A percentile compares a stretch with the other conserved stretches of the same genome.
phyloP scores from a whole-genome alignment of 2,888 invertebrate species.

The Junonia oenone region DNA sequence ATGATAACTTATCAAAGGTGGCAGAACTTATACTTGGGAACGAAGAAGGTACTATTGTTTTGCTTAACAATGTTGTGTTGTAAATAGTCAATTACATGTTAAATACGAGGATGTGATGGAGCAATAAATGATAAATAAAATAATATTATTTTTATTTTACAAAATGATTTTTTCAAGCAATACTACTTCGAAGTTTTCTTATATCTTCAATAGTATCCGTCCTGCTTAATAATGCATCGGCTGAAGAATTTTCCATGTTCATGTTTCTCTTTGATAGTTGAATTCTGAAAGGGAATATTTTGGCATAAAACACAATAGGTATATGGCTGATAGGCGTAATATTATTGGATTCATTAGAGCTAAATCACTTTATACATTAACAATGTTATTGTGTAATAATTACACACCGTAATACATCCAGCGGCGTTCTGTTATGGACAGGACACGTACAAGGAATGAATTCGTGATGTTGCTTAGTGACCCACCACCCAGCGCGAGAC shows the following conservation, averaged over 20 bases:
- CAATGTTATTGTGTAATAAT: background rate
- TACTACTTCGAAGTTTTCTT: conserved; percentile 43
- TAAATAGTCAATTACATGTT: conserved; percentile 43
- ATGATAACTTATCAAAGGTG: conserved; percentile 49
- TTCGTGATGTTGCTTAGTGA: conserved; percentile 45
- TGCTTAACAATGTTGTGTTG: conserved; percentile 42
- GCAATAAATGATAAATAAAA: conserved; percentile 35
- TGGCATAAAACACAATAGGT: too few relatives aligned
- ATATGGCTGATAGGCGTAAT: too few relatives aligned
- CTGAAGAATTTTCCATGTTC: conserved; percentile 26
- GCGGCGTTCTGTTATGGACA: conserved; percentile 53
- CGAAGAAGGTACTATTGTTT: conserved; percentile 31
- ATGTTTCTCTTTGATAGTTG: conserved; percentile 33
- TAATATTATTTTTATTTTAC: background rate
- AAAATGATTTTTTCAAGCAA: too few relatives aligned
- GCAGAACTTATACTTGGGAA: conserved; percentile 45
- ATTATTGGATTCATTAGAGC: background rate
- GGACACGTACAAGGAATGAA: conserved; percentile 56
- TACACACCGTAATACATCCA: conserved; percentile 55
- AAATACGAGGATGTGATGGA: conserved; percentile 26
- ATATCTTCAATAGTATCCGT: conserved; percentile 42
- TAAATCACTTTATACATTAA: background rate
- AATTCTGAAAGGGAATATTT: conserved; percentile 31
- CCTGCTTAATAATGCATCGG: conserved; percentile 34
- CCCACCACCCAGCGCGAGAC: conserved; percentile 62